Base-by-base conservation (phyloP, 2,888 invertebrate species). In the Harpalus rubripes region DNA sequence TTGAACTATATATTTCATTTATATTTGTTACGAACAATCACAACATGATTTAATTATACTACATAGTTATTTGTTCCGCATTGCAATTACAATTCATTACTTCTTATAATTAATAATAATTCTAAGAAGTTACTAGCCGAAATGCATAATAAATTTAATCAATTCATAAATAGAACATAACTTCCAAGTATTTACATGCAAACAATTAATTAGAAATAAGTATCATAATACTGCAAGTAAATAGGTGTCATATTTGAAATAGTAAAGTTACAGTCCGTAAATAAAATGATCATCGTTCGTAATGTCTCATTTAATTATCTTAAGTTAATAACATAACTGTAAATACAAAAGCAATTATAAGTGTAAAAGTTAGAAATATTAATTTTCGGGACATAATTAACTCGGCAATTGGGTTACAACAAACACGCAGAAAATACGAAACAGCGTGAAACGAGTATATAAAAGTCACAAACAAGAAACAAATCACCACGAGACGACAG, bases 371-470 rank as follows among this genome's bases (percentile, higher is more conserved):
- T 74, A 74, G 18, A 15, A 44, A 44, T 74, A 74, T 74, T 44
- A 44, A 74, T 74, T 74, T 74, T 44, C 15, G 41, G 72, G 8
- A 74, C 8, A 74, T 44, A 74, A 74, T 74, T 74, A 74, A 22
- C 44, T 12, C 10, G 1, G 41, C 72, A 74, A 74, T 74, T 74
- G 18, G 72, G 72, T 74, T 74, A 72, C 3, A 16, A 41, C 41
- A 41, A 8, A 72, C 32, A 65, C 5, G 6, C 32, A 32, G 32
- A 26, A 7, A 32, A 65, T 3, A 6, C 26, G 65, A 65, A 65
- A 7, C 4, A 56, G n/a, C 12, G n/a, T 16, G 59, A 59, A 63
- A 26, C 63, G 26, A 22, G 63, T 18, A 32, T 63, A 26, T 26
- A 63, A 22, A 26, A 63, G 10, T 12, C 63, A 22, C 22, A 63